Evolutionary conservation across 1,140 invertebrate species (phyloP), one percentile per base, ranked within the genome.

Genomic region (Frieseomelitta varia): DNA sequence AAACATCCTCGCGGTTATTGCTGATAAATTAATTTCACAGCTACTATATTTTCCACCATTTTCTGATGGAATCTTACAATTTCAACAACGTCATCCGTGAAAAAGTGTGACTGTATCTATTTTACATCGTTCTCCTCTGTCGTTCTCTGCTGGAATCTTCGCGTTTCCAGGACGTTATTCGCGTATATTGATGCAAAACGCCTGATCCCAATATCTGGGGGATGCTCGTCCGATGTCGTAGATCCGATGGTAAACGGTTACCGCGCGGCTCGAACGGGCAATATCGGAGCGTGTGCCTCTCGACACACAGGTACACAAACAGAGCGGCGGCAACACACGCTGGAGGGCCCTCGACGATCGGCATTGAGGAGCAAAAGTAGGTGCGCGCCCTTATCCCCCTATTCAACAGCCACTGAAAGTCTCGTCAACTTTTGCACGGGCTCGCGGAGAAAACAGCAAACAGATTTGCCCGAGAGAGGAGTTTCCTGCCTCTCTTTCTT

Each of bases 311-410:
- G 51, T 88, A 76, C 63, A 65, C 65, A 78, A 69, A 83, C 56
- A 76, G 82, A 68, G 47, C 17, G 74, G 69, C 72, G 74, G 81
- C 79, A 87, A 88, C 74, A 86, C 91, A 84, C 84, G 79, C 75
- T 91, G 81, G 77, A 92, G 90, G 73, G 81, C 81, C 75, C 91
- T 91, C 90, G 78, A 90, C 85, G 88, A 74, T 81, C 63, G 65
- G 78, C 80, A 89, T 91, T 88, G 75, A 87, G 55, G 58, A 74
- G 84, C 77, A 69, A 56, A 81, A 85, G 85, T 90, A 87, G 82
- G 74, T 82, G 79, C 84, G 86, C 69, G 56, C 82, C 81, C 85
- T 82, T 80, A 85, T 82, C 55, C 88, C 75, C 68, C 79, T 30
- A 51, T 53, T 85, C 79, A 85, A 88, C 61, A 58, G 68, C 84